Conservation (phyloP, 2,797 vertebrate species). For the Enteromius mattozi region DNA sequence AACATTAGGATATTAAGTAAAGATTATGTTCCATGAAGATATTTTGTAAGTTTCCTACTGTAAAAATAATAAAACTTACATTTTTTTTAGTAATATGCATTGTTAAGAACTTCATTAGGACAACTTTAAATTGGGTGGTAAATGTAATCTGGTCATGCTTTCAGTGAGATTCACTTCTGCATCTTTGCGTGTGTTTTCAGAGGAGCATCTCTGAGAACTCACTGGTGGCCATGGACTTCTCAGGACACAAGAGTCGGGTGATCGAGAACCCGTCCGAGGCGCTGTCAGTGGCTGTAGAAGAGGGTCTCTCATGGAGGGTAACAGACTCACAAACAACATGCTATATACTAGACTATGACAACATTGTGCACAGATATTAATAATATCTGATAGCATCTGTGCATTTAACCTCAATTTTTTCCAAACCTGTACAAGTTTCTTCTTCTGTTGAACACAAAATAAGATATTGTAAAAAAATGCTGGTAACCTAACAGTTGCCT, state of each 20-base stretch:
- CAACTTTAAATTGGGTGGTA: neutral
- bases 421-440: neutral
- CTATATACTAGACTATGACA: neutral
- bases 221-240: slow-evolving; percentile 98
- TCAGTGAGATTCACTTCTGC: neutral
- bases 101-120: neutral
- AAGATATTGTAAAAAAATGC: neutral
- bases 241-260: slow-evolving; percentile 91
- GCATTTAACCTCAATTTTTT: neutral
- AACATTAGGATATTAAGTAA: no score
- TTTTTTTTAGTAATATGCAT: neutral
- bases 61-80: neutral
- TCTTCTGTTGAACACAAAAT: neutral
- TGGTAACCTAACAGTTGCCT: neutral
- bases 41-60: no score
- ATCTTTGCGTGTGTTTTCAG: slow-evolving; percentile 72
- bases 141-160: neutral
- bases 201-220: slow-evolving; percentile 98
- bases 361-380: neutral
- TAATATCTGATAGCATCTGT: neutral
- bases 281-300: slow-evolving; percentile 93
- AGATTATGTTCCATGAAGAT: no score
- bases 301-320: slow-evolving; percentile 96
- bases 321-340: slow-evolving; percentile 37
- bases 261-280: slow-evolving; percentile 97